Evolutionary conservation across 2,797 vertebrate species (phyloP), one percentile per base, ranked within the genome.

Genomic region (Fistularia commersonii): DNA sequence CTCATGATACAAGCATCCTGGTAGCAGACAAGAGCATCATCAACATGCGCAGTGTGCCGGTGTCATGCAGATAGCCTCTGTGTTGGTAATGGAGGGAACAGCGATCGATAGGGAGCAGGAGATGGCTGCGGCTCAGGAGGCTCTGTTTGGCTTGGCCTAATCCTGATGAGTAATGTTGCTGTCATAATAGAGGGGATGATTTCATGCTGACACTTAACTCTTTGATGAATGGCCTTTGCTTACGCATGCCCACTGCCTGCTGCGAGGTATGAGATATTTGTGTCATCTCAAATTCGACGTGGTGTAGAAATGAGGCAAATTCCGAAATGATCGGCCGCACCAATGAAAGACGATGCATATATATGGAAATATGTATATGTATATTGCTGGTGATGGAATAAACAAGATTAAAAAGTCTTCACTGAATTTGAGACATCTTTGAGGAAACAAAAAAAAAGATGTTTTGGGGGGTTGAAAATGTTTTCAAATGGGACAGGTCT

Each of bases 161-260:
- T 93, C 93, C 92, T 90, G 91, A 91, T 95, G 95, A 95, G 93
- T 93, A 94, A 97, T 93, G 93, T 88, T 77, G 88, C 94, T 95
- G 95, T 97, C 95, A 97, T 97, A 97, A 97, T 90, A 92, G 90
- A 79, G 11, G 80, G 91, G 91, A 94, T 92, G 92, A 95, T 95
- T 93, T 92, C 93, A 93, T 80, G 93, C 93, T 92, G 93, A 93
- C 91, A 93, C 93, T 93, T 93, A 93, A 91, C 88, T 69, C 72
- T 46, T 81, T 93, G 94, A 97, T 93, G 89, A 93, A 97, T 94
- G 90, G 90, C 92, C 91, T 92, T 93, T 92, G 82, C 74, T 68
- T 74, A 88, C 83, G 82, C 51, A 76, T 83, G 54, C 43, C 81
- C 69, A 69, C 87, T 72, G 84, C 80, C 81, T 66, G 66, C 89